Conservation (phyloP, 2,113 vertebrate species). For the cattle (Bos taurus) region ARS-UCD2.0 NC_037350.1:39784001-39784500, state of each 20-base stretch:
- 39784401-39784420: conserved; percentile 81
- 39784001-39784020: background rate
- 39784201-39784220: background rate
- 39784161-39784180: background rate
- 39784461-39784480: conserved; percentile 80
- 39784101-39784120: background rate
- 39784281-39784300: background rate
- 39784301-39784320: background rate
- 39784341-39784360: conserved; percentile 7
- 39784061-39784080: background rate
- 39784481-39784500: conserved; percentile 89
- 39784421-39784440: conserved; percentile 88
- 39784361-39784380: background rate
- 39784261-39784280: background rate
- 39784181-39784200: background rate
- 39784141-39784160: background rate
- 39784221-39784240: background rate
- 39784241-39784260: background rate
- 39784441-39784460: conserved; percentile 91
- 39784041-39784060: background rate
- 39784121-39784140: background rate
- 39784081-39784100: background rate
- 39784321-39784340: conserved; percentile 7
- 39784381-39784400: conserved; percentile 29
- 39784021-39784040: background rate